Evolutionary conservation across 2,888 invertebrate species (phyloP).

Genomic region (Scaptomyza cyrtandrae): DNA sequence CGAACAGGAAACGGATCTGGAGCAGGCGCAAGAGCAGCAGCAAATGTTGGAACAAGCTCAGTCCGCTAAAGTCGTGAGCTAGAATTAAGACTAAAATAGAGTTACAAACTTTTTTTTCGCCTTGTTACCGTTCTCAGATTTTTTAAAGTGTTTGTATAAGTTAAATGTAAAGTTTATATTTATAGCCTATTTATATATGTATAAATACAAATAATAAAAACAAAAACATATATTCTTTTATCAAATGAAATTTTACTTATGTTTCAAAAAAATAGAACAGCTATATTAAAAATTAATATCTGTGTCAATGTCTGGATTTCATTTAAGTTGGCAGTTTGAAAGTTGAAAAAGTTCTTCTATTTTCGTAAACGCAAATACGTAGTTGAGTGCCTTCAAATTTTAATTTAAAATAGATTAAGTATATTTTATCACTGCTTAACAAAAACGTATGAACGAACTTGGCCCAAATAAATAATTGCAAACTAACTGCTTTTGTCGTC

Average conservation of each 20-base stretch:
- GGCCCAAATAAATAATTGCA: too few species aligned
- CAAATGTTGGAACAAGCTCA: slow-evolving; percentile 27
- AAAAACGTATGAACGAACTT: too few species aligned
- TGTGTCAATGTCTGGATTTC: too few species aligned
- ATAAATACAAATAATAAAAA: not conserved
- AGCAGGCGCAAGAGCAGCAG: slow-evolving; percentile 42
- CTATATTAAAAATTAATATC: too few species aligned
- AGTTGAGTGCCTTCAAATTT: too few species aligned
- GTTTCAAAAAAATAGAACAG: too few species aligned
- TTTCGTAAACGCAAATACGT: too few species aligned
- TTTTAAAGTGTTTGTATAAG: not conserved
- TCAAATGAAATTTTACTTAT: not conserved
- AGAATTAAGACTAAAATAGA: not conserved
- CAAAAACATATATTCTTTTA: not conserved
- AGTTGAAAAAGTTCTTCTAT: too few species aligned
- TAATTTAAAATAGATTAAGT: too few species aligned
- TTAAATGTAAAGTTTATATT: not conserved
- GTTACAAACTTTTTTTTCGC: not conserved
- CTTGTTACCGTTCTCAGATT: not conserved
- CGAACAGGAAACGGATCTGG: slow-evolving; percentile 45
- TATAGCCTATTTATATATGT: not conserved
- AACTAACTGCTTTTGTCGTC: too few species aligned
- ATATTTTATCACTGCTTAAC: too few species aligned
- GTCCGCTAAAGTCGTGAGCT: not conserved
- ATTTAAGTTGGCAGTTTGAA: too few species aligned